Conservation (phyloP, 2,113 vertebrate species). For the Forbesichthys agassizii region DNA sequence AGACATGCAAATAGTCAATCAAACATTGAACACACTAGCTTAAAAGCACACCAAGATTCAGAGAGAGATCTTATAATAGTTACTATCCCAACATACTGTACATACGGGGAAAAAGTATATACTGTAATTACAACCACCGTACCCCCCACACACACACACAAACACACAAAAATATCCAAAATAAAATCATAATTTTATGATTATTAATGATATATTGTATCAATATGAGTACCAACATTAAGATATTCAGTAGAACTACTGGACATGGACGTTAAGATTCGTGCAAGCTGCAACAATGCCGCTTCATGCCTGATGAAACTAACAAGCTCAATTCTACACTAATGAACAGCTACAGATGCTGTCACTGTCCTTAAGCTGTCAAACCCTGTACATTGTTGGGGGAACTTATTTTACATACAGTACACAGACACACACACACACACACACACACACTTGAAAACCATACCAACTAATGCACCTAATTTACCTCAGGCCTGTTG, state of each 20-base stretch:
- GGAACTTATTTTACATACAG: too few relatives aligned
- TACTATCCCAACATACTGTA: too few relatives aligned
- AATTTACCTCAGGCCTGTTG: conserved; percentile 64
- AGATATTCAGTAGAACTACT: conserved; percentile 12
- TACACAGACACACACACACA: background rate
- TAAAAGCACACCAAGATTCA: too few relatives aligned
- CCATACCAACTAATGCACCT: conserved; percentile 33
- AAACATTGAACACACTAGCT: too few relatives aligned
- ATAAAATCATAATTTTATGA: background rate
- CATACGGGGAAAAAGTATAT: too few relatives aligned
- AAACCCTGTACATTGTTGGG: conserved; percentile 22
- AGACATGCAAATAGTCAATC: too few relatives aligned
- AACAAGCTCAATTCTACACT: conserved; percentile 36
- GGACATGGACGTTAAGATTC: conserved; percentile 16
- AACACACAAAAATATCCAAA: background rate
- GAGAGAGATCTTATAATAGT: too few relatives aligned
- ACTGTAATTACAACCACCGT: too few relatives aligned
- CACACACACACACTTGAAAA: conserved; percentile 30
- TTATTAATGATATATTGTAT: too few relatives aligned
- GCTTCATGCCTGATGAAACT: conserved; percentile 41
- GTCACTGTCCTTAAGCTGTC: conserved; percentile 35
- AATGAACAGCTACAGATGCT: conserved; percentile 52
- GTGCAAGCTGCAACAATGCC: conserved; percentile 11
- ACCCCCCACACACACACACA: too few relatives aligned
- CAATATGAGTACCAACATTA: background rate